phyloP scores from a whole-genome alignment of 2,888 invertebrate genomes.

The Drosophila testacea region DNA sequence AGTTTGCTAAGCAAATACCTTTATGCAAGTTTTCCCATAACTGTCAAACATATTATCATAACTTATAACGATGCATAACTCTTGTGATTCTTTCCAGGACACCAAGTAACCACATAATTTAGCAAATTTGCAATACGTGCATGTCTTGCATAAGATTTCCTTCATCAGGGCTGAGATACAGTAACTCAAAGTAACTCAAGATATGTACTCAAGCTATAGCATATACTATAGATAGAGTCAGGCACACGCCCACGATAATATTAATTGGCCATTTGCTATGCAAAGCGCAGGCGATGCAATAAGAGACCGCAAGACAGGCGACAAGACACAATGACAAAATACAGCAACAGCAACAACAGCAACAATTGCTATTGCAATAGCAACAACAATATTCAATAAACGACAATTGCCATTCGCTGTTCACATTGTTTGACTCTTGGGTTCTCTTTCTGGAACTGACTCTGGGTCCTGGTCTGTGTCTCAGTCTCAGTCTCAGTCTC shows the following conservation, averaged over 20 bases:
- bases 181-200: constrained; percentile 39
- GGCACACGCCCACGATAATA: constrained; percentile 76
- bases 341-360: constrained; percentile 27
- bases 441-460: neutral
- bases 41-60: constrained; percentile 38
- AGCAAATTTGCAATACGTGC: constrained; percentile 66
- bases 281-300: constrained; percentile 63
- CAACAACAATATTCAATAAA: constrained; percentile 71
- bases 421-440: constrained; percentile 33
- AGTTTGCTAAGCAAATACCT: neutral
- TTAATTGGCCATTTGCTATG: constrained; percentile 78
- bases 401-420: constrained; percentile 74
- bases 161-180: constrained; percentile 52
- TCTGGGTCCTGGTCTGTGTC: constrained; percentile 2
- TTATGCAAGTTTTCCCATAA: constrained; percentile 41
- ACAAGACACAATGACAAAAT: constrained; percentile 82
- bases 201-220: constrained; percentile 31
- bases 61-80: constrained; percentile 21
- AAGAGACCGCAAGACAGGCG: constrained; percentile 62
- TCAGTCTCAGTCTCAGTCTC: neutral
- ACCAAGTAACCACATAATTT: constrained; percentile 61
- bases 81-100: constrained; percentile 34
- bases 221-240: constrained; percentile 20
- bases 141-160: constrained; percentile 79
- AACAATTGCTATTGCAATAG: constrained; percentile 32